Evolutionary conservation across 92 coral and sea anemone species (phyloP).

Genomic region (Porites evermanni): DNA sequence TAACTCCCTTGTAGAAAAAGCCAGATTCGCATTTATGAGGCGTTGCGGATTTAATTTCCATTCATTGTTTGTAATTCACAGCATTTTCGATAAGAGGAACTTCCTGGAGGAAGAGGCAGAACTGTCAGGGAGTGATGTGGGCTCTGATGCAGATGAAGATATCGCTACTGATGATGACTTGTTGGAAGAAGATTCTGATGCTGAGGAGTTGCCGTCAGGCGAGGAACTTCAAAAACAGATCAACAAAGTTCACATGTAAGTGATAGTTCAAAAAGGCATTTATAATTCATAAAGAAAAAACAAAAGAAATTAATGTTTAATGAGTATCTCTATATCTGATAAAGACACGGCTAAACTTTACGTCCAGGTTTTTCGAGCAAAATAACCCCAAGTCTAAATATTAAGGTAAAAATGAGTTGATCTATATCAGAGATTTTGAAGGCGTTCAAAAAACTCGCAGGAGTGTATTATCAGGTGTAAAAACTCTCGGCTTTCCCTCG

Average conservation of each 20-base stretch:
- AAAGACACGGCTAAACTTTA: too few species aligned
- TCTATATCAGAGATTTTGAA: too few species aligned
- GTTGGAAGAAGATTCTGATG: constrained; percentile 89
- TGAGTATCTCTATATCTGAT: too few species aligned
- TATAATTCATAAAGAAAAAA: too few species aligned
- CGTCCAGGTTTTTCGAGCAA: too few species aligned
- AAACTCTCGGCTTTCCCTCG: too few species aligned
- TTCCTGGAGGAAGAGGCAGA: constrained; percentile 97
- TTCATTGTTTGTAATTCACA: constrained; percentile 19
- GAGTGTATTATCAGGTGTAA: too few species aligned
- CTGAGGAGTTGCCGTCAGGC: constrained; percentile 91
- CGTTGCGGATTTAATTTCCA: background rate
- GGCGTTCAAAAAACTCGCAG: too few species aligned
- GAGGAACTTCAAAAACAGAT: constrained; percentile 95
- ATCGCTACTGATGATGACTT: constrained; percentile 84
- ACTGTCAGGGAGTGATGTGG: constrained; percentile 95
- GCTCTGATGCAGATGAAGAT: constrained; percentile 96
- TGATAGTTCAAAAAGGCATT: background rate
- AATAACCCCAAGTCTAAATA: too few species aligned
- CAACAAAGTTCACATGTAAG: constrained; percentile 97
- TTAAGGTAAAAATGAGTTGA: too few species aligned
- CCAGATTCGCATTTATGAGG: background rate
- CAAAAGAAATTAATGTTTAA: too few species aligned
- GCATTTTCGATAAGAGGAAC: constrained; percentile 84
- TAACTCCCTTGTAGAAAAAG: too few species aligned